phyloP scores from a whole-genome alignment of 2,888 invertebrate genomes.

The Stenolophus ochropezus region DNA sequence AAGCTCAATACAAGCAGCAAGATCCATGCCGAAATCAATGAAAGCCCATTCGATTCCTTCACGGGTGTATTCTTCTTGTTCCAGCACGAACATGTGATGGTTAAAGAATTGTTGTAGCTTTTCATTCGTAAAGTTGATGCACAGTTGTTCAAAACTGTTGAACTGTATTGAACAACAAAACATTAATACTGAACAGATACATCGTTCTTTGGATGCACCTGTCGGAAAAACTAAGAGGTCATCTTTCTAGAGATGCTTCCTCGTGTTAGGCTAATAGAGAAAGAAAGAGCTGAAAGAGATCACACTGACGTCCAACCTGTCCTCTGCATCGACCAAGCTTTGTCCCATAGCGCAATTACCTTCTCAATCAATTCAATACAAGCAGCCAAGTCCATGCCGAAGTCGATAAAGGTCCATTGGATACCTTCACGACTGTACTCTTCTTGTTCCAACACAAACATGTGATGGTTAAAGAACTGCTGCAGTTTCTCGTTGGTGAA shows the following conservation, averaged over 20 bases:
- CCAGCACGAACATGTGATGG: slow-evolving; percentile 87
- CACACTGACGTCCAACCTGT: slow-evolving; percentile 15
- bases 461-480: slow-evolving; percentile 99
- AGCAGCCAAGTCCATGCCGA: slow-evolving; percentile 96
- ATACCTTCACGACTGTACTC: slow-evolving; percentile 96
- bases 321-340: slow-evolving; percentile 33
- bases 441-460: slow-evolving; percentile 98
- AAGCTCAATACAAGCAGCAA: slow-evolving; percentile 80
- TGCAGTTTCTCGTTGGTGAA: slow-evolving; percentile 98
- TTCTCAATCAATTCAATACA: slow-evolving; percentile 97
- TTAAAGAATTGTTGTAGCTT: slow-evolving; percentile 88
- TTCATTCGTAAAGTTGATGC: slow-evolving; percentile 88
- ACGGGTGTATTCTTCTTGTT: slow-evolving; percentile 85
- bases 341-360: slow-evolving; percentile 76
- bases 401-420: slow-evolving; percentile 97
- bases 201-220: slow-evolving; percentile 66
- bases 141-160: slow-evolving; percentile 86
- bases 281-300: background rate
- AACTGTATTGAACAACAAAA: slow-evolving; percentile 73
- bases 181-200: slow-evolving; percentile 68
- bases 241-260: slow-evolving; percentile 51
- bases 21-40: slow-evolving; percentile 87
- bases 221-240: slow-evolving; percentile 31
- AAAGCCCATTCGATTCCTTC: slow-evolving; percentile 86
- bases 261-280: slow-evolving; percentile 2